Evolutionary conservation across 2,797 vertebrate genomes (phyloP).

Genomic region (Neomorphus geoffroyi): DNA sequence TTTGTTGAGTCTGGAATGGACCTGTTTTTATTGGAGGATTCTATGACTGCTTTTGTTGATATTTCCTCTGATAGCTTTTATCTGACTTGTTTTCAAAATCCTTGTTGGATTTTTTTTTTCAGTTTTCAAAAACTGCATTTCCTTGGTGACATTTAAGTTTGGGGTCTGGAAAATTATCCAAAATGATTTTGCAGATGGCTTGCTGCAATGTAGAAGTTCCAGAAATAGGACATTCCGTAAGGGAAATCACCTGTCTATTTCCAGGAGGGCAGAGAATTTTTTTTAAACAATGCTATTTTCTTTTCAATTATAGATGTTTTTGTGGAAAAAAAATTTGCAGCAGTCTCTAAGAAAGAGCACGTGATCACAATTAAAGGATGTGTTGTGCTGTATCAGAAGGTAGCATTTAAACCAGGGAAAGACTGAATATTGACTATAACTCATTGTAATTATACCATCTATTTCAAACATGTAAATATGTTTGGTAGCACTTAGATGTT

Average conservation of each 20-base stretch:
- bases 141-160: conserved; percentile 19
- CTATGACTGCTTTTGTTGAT: conserved; percentile 20
- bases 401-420: conserved; percentile 48
- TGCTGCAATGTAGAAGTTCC: neutral
- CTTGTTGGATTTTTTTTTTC: neutral
- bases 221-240: neutral
- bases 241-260: conserved; percentile 36
- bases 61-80: conserved; percentile 48
- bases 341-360: conserved; percentile 42
- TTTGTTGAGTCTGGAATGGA: conserved; percentile 19
- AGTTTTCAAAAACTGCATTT: neutral
- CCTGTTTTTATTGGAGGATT: conserved; percentile 22
- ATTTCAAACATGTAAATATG: conserved; percentile 69
- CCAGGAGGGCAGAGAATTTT: conserved; percentile 38
- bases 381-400: conserved; percentile 49
- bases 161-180: neutral
- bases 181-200: conserved; percentile 25
- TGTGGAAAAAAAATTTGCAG: conserved; percentile 1
- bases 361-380: conserved; percentile 57
- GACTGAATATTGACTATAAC: conserved; percentile 59
- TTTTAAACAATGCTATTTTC: conserved; percentile 52
- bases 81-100: conserved; percentile 55
- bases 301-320: conserved; percentile 35
- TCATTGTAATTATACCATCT: conserved; percentile 66
- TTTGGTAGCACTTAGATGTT: conserved; percentile 61